Evolutionary conservation across 92 coral and sea anemone genomes (phyloP).

Genomic region (Epizoanthus fatuus): DNA sequence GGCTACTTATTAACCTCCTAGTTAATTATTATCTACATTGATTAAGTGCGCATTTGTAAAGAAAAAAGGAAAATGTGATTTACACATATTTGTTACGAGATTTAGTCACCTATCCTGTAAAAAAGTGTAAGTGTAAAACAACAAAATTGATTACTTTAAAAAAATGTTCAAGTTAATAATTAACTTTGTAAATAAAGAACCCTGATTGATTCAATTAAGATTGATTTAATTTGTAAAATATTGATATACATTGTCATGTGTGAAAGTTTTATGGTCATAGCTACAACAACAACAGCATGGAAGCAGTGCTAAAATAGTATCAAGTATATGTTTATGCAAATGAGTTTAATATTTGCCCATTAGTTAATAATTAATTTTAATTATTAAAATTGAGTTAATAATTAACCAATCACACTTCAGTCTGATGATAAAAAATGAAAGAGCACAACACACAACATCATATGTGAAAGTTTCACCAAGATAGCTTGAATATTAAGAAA

Average conservation of each 20-base stretch:
- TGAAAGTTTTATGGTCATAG: background rate
- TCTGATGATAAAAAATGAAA: background rate
- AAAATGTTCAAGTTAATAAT: background rate
- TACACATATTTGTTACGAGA: background rate
- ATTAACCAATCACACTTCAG: background rate
- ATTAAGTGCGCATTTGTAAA: background rate
- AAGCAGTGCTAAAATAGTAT: slow-evolving; percentile 5
- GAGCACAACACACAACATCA: too few species aligned
- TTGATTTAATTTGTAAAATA: background rate
- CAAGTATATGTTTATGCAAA: slow-evolving; percentile 9
- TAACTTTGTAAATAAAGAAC: background rate
- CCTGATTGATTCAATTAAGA: background rate
- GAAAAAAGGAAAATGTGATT: background rate
- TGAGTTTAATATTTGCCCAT: slow-evolving; percentile 5
- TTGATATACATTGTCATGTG: background rate
- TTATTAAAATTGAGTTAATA: too few species aligned
- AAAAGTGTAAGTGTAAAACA: background rate
- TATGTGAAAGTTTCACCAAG: too few species aligned
- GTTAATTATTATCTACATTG: background rate
- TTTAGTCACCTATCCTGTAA: background rate
- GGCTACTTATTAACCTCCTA: too few species aligned
- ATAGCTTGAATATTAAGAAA: too few species aligned
- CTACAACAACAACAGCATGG: background rate
- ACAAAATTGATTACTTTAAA: background rate
- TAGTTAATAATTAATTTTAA: background rate